Evolutionary conservation across 2,888 invertebrate genomes (phyloP), one percentile per base, ranked within the genome.

Genomic region (Homarus gammarus): DNA sequence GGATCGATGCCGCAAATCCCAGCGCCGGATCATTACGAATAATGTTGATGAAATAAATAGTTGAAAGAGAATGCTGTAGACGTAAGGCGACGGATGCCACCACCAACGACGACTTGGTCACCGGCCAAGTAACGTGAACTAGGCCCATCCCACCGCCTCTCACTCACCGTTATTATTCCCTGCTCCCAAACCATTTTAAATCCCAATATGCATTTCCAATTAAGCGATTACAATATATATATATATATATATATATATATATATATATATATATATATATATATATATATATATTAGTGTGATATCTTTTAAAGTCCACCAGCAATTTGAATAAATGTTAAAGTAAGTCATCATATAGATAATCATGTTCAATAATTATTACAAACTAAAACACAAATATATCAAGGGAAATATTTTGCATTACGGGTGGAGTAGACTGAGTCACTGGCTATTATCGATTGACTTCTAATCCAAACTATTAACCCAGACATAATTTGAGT

Each of bases 181-280:
- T 8, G 27, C 64, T 51, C 73, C 73, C 68, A 84, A 56, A 84
- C 84, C 84, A 84, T 84, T 84, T 84, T 73, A 73, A 84, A 73
- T 84, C 84, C 84, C 84, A 84, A 51, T 84, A 72, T 73, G 84
- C 73, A 84, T 84, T 84, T 84, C 84, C 84, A 84, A 84, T 84
- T 84, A 84, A 84, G 84, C 51, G 84, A 84, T 72, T 83, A 64
- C 31, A 51, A 83, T 49, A 77, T 72, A 81, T 31, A 56, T 18
- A 83, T 49, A 77, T 72, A 81, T 31, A 56, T 18, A 81, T 31
- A 56, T 18, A 83, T 49, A 77, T 72, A 81, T 31, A 56, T 18
- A 83, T 49, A 77, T 72, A 81, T 31, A 56, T 18, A 83, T 49
- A 77, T 72, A 81, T 31, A 56, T 18, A 83, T 49, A 77, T 72